Percentiles rank a stretch among this genome's conserved stretches.
phyloP scores from a whole-genome alignment of 2,797 vertebrate species.

The Acestrorhynchus altus region DNA sequence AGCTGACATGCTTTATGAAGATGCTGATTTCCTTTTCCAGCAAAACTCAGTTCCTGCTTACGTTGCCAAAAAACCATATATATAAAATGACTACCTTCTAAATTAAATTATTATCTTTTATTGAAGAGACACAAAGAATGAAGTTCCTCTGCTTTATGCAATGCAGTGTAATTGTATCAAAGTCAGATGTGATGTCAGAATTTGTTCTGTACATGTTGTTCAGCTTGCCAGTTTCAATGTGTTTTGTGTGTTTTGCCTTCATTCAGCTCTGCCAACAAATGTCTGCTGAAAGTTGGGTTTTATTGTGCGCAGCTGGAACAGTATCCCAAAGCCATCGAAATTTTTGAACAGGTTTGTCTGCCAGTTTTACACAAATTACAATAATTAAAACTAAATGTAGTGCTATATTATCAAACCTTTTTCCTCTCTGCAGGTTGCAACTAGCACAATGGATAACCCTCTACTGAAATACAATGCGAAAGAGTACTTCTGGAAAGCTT shows the following conservation, averaged over 20 bases:
- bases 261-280: slow-evolving; percentile 87
- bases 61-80: too few species aligned
- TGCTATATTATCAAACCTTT: slow-evolving; percentile 1
- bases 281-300: slow-evolving; percentile 92
- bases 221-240: too few species aligned
- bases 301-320: slow-evolving; percentile 93
- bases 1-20: too few species aligned
- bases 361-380: neutral
- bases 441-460: slow-evolving; percentile 91
- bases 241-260: neutral
- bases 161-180: too few species aligned
- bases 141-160: too few species aligned
- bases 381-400: neutral
- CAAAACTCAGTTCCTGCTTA: too few species aligned
- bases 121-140: too few species aligned
- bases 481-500: slow-evolving; percentile 93
- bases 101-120: too few species aligned
- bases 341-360: slow-evolving; percentile 87
- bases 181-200: too few species aligned
- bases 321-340: slow-evolving; percentile 92
- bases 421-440: slow-evolving; percentile 81
- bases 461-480: slow-evolving; percentile 93
- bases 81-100: too few species aligned
- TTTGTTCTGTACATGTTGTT: too few species aligned
- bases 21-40: too few species aligned